phyloP scores from a whole-genome alignment of 2,888 invertebrate genomes.

The Geotrupes spiniger region DNA sequence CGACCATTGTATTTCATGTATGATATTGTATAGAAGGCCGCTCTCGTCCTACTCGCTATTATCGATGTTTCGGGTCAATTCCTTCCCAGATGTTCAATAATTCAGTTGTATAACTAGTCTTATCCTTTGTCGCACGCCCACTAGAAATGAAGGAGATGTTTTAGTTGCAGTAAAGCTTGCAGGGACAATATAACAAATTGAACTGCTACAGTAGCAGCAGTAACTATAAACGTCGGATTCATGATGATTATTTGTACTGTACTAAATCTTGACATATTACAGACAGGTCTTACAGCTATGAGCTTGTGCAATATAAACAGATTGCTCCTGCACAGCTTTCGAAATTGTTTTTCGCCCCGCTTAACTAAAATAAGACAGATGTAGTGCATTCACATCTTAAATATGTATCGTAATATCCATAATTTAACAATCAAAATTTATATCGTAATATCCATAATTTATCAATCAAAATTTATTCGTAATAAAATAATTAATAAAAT shows the following conservation, averaged over 20 bases:
- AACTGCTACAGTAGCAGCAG: conserved; percentile 34
- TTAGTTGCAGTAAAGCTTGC: conserved; percentile 15
- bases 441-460: too few relatives aligned
- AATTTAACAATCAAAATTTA: too few relatives aligned
- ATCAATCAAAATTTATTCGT: too few relatives aligned
- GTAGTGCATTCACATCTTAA: conserved; percentile 2
- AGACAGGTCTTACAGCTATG: conserved; percentile 29
- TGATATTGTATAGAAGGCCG: background rate
- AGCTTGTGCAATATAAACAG: conserved; percentile 31
- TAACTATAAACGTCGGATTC: conserved; percentile 35
- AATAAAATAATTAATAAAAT: too few relatives aligned
- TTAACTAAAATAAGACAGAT: conserved; percentile 20
- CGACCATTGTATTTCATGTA: conserved; percentile 2
- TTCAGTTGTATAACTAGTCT: background rate
- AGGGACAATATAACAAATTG: conserved; percentile 34
- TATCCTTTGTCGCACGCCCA: conserved; percentile 6
- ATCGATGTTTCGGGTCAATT: conserved; percentile 5
- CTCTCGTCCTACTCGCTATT: conserved; percentile 1
- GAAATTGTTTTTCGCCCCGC: conserved; percentile 10
- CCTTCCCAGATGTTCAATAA: background rate
- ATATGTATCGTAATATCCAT: too few relatives aligned
- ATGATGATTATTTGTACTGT: conserved; percentile 38
- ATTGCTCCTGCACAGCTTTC: conserved; percentile 21
- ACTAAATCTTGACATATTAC: conserved; percentile 37
- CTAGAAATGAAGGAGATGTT: conserved; percentile 9